phyloP scores from a whole-genome alignment of 2,113 vertebrate genomes.

The Formicarius rufipectus region DNA sequence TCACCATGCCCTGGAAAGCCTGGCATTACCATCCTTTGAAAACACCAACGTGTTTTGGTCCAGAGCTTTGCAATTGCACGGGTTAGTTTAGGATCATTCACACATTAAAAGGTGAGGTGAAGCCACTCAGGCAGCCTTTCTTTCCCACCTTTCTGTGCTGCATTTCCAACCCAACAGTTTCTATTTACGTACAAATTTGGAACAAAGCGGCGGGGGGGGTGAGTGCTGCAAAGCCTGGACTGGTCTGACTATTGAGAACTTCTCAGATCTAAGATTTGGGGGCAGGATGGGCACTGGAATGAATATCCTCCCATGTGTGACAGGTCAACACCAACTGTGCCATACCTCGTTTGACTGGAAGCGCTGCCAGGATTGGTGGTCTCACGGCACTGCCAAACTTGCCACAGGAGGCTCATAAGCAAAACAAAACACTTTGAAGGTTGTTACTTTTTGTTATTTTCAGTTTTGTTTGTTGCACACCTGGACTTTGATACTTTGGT shows the following conservation, averaged over 20 bases:
- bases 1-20: not conserved
- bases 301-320: rapidly evolving
- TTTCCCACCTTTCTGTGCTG: not conserved
- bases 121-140: not conserved
- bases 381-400: not conserved
- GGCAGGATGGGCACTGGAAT: not conserved
- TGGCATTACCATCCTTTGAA: not conserved
- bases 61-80: not conserved
- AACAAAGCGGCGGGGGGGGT: not conserved
- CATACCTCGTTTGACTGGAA: no score
- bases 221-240: not conserved
- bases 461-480: not conserved
- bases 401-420: not conserved
- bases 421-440: not conserved
- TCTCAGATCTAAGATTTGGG: not conserved
- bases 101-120: rapidly evolving
- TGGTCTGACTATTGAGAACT: not conserved
- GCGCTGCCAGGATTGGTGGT: rapidly evolving
- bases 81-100: not conserved
- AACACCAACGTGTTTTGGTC: rapidly evolving
- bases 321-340: not conserved
- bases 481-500: not conserved
- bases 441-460: not conserved
- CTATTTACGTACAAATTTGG: not conserved
- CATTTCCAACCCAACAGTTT: not conserved